phyloP scores from a whole-genome alignment of 1,140 invertebrate species.

The Potamilus streckersoni region DNA sequence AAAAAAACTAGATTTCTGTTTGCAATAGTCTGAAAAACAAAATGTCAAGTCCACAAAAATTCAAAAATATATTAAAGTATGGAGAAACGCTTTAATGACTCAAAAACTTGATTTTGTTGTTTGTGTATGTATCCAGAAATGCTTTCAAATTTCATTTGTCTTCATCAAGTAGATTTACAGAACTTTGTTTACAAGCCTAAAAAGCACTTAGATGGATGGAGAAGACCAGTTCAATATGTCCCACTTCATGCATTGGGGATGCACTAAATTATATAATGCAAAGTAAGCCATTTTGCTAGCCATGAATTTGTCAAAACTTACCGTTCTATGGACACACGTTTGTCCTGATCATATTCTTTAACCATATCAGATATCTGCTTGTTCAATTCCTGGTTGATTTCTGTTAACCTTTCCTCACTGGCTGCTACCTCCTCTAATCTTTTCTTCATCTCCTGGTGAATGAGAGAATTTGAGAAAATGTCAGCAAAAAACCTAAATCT shows the following conservation, averaged over 20 bases:
- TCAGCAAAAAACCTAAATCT: too few relatives aligned
- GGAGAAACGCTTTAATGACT: too few relatives aligned
- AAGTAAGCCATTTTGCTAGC: not conserved
- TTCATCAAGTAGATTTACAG: too few relatives aligned
- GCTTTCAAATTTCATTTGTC: too few relatives aligned
- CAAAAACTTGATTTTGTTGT: too few relatives aligned
- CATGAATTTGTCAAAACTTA: conserved; percentile 26
- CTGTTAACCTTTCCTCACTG: conserved; percentile 57
- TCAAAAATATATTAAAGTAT: too few relatives aligned
- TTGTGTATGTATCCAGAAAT: too few relatives aligned
- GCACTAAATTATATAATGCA: not conserved
- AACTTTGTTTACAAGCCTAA: not conserved
- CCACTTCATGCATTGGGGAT: not conserved
- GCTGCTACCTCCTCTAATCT: conserved; percentile 52
- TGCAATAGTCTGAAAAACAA: too few relatives aligned
- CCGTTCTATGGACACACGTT: conserved; percentile 53
- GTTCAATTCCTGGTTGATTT: conserved; percentile 58
- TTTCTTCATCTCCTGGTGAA: conserved; percentile 52
- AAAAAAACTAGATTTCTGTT: too few relatives aligned
- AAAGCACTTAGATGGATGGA: not conserved
- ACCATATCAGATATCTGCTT: conserved; percentile 60
- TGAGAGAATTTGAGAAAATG: not conserved
- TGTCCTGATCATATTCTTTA: conserved; percentile 57
- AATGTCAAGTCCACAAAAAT: too few relatives aligned
- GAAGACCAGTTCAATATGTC: conserved; percentile 2